phyloP scores from a whole-genome alignment of 2,113 vertebrate genomes.

The Tragelaphus strepsiceros region DNA sequence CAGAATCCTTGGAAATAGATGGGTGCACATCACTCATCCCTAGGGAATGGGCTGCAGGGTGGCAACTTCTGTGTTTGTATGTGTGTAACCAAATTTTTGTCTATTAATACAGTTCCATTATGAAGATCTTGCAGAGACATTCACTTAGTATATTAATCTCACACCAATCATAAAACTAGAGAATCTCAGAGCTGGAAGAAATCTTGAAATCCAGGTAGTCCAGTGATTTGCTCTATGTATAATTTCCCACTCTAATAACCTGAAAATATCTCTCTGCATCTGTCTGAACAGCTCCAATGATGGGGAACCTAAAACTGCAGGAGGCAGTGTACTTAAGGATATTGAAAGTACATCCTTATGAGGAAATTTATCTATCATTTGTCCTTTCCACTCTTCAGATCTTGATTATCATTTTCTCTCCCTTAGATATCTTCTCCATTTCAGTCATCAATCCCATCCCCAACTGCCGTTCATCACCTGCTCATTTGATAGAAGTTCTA shows the following conservation, averaged over 20 bases:
- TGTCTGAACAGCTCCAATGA: not conserved
- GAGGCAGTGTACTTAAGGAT: not conserved
- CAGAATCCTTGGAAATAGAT: not conserved
- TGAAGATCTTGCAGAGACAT: not conserved
- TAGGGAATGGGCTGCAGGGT: not conserved
- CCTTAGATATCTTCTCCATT: not conserved
- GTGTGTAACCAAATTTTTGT: not conserved
- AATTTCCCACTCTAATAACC: not conserved
- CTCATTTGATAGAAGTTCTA: not conserved
- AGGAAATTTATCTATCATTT: not conserved
- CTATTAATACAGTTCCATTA: not conserved
- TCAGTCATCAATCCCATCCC: not conserved
- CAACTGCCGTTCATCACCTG: not conserved
- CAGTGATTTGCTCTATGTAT: not conserved
- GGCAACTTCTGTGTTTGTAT: not conserved
- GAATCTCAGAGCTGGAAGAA: not conserved
- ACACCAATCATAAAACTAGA: not conserved
- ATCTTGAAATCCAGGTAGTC: not conserved
- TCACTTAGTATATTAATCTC: not conserved
- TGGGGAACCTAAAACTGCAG: not conserved
- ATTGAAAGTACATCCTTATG: not conserved
- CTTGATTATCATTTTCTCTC: not conserved
- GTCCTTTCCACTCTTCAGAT: not conserved
- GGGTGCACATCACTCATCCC: not conserved
- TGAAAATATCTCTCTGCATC: not conserved